Base-by-base conservation (phyloP, 2,888 invertebrate species). In the Philereme vetulata region DNA sequence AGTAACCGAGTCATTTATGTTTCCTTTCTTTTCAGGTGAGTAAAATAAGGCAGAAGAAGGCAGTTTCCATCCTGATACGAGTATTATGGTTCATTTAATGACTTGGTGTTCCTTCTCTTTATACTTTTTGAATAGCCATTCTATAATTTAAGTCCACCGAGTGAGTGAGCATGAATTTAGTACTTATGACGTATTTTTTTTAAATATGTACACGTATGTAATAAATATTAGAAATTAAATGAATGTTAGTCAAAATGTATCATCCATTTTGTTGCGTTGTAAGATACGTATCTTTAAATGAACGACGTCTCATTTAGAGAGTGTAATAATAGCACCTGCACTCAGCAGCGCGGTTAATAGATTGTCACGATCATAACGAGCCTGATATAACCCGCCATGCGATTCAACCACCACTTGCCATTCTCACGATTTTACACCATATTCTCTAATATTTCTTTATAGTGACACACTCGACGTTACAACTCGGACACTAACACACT, bases 401-500 rank as follows among this genome's bases (percentile, higher is more conserved):
- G 67, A 77, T 77, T 80, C 77, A 77, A 78, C 72, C 70, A 72
- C 66, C 70, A 64, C 71, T 76, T 75, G 81, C 74, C 57, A 80
- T 85, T 88, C 86, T 82, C 85, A 88, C 86, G 84, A 73, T 78
- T 70, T 67, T 67, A 71, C 70, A 70, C 76, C 74, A 74, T 57
- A 62, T 62, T 56, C 51, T 57, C 56, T 61, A 62, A 66, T 67
- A 62, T 55, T 73, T 73, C 76, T 81, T 80, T 82, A 82, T 81
- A 75, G 74, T 74, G 74, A 67, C 56, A 77, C 78, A 72, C 71
- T 75, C 76, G 77, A 85, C 83, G 86, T 85, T 85, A 85, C 70
- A 74, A 74, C 74, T 80, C 77, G 80, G 79, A 82, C 81, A 80
- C 79, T 83, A 86, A 84, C 85, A 85, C 78, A 86, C 84, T 86